A percentile compares a stretch with the other conserved stretches of the same genome.
These are phyloP conservation scores for Syngnathus typhle DNA, from an alignment of 2,113 vertebrate species.

Conservation along the genomic window DNA sequence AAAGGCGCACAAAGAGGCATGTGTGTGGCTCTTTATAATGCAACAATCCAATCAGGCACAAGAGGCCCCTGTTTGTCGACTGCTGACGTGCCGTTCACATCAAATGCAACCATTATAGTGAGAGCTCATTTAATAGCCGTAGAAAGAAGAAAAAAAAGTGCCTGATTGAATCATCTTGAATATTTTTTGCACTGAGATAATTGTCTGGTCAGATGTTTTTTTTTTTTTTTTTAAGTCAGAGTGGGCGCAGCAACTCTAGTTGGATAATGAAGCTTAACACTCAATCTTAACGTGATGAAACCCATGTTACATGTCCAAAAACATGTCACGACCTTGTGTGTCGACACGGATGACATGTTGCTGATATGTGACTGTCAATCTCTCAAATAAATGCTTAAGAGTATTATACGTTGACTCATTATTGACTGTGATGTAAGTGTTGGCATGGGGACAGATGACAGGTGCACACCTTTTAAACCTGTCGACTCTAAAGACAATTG, in stretches of 20 bases:
- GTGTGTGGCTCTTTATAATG: slow-evolving; percentile 19
- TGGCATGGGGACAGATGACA: neutral
- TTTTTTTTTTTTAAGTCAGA: no score
- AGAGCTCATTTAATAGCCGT: neutral
- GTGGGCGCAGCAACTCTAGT: neutral
- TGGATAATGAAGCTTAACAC: neutral
- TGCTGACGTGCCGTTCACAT: slow-evolving; percentile 3
- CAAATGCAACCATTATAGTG: neutral
- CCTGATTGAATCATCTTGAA: neutral
- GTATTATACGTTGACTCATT: neutral
- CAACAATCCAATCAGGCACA: slow-evolving; percentile 5
- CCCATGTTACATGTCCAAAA: neutral
- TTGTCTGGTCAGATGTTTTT: no score
- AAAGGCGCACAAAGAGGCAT: slow-evolving; percentile 32
- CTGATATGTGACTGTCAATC: neutral
- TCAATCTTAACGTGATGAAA: neutral
- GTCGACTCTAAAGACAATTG: neutral
- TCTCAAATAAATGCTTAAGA: neutral
- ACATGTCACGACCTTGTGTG: neutral
- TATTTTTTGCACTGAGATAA: neutral
- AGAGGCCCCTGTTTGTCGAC: neutral
- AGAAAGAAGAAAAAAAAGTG: neutral
- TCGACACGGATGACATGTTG: neutral
- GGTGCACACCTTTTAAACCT: neutral
- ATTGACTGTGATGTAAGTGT: neutral